These are phyloP conservation scores for Bursaphelenchus mucronatus DNA, from an alignment of 1,140 invertebrate genomes.

Conservation along the genomic window DNA sequence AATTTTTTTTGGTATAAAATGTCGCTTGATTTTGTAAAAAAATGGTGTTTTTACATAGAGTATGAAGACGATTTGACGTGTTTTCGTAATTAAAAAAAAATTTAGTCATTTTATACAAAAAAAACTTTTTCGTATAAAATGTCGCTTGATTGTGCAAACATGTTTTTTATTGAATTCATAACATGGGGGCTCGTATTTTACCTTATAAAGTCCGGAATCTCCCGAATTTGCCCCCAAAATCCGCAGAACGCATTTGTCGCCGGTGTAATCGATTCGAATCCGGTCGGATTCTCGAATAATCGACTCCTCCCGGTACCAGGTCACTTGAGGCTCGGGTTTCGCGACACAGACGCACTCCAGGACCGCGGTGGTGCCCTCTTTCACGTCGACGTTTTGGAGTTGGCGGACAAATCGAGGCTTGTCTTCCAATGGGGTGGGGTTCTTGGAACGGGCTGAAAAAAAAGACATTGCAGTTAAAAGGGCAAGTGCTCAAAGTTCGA, in stretches of 20 bases:
- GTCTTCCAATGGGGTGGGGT: conserved; percentile 21
- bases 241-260: conserved; percentile 50
- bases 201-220: conserved; percentile 53
- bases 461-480: no score
- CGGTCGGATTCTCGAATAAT: conserved; percentile 49
- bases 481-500: no score
- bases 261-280: conserved; percentile 42
- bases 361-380: conserved; percentile 61
- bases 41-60: no score
- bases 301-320: conserved; percentile 55
- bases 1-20: no score
- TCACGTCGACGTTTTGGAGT: conserved; percentile 48
- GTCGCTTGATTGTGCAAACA: no score
- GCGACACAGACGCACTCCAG: conserved; percentile 64
- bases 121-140: no score
- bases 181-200: neutral
- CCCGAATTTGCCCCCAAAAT: conserved; percentile 31
- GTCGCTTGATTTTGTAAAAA: no score
- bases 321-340: conserved; percentile 62
- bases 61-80: no score
- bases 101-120: no score
- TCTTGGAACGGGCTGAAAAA: neutral
- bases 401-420: conserved; percentile 54
- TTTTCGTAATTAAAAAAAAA: no score
- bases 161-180: no score